These are phyloP conservation scores for Lordiphosa fenestrarum DNA, from an alignment of 2,888 invertebrate genomes.

Conservation along the genomic window DNA sequence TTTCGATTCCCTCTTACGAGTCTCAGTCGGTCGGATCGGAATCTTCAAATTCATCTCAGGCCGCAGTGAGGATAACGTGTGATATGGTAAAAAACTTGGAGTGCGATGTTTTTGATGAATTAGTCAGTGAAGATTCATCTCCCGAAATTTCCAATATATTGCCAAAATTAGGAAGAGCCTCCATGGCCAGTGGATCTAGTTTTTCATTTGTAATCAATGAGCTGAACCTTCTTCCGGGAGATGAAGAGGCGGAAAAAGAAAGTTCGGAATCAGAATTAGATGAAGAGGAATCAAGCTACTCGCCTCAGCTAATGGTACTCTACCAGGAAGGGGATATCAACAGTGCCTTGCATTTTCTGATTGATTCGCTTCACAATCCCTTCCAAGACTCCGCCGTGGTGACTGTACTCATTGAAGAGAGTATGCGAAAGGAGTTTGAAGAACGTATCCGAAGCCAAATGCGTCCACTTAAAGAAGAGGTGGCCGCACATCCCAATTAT, in stretches of 20 bases:
- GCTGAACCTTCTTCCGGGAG: no score
- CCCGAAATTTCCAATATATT: no score
- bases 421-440: conserved; percentile 26
- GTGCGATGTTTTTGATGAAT: neutral
- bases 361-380: conserved; percentile 33
- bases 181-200: no score
- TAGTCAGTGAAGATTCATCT: neutral
- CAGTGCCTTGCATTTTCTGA: conserved; percentile 39
- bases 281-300: neutral
- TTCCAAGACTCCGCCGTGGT: conserved; percentile 29
- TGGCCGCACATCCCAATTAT: conserved; percentile 13
- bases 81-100: conserved; percentile 25
- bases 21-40: neutral
- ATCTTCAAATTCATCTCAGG: neutral
- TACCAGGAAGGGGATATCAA: conserved; percentile 42
- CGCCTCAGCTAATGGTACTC: conserved; percentile 48
- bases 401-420: conserved; percentile 43
- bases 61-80: conserved; percentile 6
- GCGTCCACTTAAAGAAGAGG: neutral
- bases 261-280: no score
- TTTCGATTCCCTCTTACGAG: conserved; percentile 30
- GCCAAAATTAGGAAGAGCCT: no score
- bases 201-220: no score
- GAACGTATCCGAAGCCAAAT: conserved; percentile 19
- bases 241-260: no score